A percentile compares a stretch with the other conserved stretches of the same genome.
Evolutionary conservation across 2,113 vertebrate species (phyloP).

Genomic region (Neomonachus schauinslandi): DNA sequence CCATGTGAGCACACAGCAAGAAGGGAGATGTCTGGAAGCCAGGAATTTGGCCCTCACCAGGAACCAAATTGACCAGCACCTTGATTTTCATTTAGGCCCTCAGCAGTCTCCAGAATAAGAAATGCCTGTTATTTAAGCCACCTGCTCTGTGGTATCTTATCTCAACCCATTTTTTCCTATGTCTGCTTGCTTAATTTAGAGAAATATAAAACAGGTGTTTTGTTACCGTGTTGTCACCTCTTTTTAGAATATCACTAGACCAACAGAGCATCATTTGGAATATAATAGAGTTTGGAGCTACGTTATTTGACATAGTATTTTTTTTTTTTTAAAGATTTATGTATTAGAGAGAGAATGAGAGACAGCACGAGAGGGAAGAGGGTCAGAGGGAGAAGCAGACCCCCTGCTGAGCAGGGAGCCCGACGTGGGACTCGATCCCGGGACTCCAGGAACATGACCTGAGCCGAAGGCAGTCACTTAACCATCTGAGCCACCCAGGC

Average conservation of each 20-base stretch:
- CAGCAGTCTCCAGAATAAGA: neutral
- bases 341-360: no score
- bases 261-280: neutral
- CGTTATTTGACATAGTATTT: neutral
- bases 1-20: neutral
- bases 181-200: neutral
- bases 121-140: neutral
- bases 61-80: neutral
- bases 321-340: no score
- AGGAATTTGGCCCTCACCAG: neutral
- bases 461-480: no score
- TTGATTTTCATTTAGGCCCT: neutral
- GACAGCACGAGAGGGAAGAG: no score
- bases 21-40: neutral
- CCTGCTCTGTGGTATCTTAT: neutral
- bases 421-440: no score
- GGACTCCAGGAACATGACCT: no score
- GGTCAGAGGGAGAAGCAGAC: no score
- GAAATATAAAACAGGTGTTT: constrained; percentile 15
- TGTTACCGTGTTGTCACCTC: neutral
- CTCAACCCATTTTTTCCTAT: neutral
- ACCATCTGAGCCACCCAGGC: no score
- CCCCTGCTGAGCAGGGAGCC: no score
- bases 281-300: neutral
- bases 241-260: neutral